These are phyloP conservation scores for Solea solea DNA, from an alignment of 2,113 vertebrate species.

Conservation along the genomic window DNA sequence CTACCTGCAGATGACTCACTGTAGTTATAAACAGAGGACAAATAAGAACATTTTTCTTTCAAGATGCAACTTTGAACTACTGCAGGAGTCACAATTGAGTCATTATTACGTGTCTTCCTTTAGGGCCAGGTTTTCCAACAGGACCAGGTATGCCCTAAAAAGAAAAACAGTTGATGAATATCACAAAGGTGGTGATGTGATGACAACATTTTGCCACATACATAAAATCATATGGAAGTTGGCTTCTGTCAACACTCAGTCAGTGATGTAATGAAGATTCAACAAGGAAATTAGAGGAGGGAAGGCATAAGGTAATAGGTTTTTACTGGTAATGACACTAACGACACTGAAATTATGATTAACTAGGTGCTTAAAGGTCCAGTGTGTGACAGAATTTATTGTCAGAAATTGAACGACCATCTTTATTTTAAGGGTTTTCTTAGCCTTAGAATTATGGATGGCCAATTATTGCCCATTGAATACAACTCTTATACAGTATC, in stretches of 20 bases:
- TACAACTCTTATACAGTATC: too few species aligned
- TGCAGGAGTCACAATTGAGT: constrained; percentile 4
- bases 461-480: too few species aligned
- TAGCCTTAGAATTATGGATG: too few species aligned
- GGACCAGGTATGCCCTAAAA: constrained; percentile 89
- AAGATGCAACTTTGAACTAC: background rate
- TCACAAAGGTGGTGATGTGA: background rate
- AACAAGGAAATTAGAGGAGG: background rate
- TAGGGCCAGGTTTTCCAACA: constrained; percentile 88
- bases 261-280: background rate
- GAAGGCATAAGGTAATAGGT: background rate
- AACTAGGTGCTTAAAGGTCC: background rate
- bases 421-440: too few species aligned
- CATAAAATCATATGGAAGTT: background rate
- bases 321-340: background rate
- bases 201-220: too few species aligned
- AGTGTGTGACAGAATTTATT: too few species aligned
- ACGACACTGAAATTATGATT: background rate
- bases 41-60: background rate
- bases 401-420: too few species aligned
- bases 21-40: background rate
- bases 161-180: constrained; percentile 22
- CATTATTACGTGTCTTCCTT: constrained; percentile 89
- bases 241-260: background rate
- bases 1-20: background rate